phyloP scores from a whole-genome alignment of 2,113 vertebrate genomes.

The Cyrtonyx montezumae region DNA sequence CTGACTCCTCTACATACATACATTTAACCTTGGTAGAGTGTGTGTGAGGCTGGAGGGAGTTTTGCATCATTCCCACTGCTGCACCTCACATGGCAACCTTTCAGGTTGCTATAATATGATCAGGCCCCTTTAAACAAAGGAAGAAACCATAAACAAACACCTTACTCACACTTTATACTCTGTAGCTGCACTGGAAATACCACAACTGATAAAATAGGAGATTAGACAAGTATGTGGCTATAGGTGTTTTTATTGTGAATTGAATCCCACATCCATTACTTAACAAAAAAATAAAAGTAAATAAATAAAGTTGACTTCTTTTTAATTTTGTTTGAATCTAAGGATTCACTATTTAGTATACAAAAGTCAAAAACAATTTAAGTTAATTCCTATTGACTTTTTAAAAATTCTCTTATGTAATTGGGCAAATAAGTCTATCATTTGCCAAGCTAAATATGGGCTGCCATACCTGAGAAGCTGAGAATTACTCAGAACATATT shows the following conservation, averaged over 20 bases:
- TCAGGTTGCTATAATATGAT: not conserved
- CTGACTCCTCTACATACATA: not conserved
- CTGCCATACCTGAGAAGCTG: not conserved
- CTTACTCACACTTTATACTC: not conserved
- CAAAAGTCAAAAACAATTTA: not conserved
- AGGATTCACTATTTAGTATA: not conserved
- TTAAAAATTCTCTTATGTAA: not conserved
- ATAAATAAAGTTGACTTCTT: not conserved
- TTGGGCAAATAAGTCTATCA: not conserved
- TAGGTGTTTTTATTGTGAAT: not conserved
- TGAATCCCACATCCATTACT: not conserved
- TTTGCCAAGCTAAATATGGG: not conserved
- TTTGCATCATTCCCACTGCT: not conserved
- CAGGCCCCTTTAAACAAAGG: not conserved
- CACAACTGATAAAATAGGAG: accelerated
- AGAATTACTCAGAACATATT: not conserved
- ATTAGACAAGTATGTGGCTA: not conserved
- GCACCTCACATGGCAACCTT: not conserved
- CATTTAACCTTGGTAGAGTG: not conserved
- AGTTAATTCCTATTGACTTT: not conserved
- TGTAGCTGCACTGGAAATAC: not conserved
- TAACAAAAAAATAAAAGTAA: too few relatives aligned
- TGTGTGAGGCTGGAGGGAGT: too few relatives aligned
- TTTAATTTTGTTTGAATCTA: not conserved
- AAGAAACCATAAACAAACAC: not conserved